Evolutionary conservation across 2,797 vertebrate genomes (phyloP).

Genomic region (Echeneis naucrates): DNA sequence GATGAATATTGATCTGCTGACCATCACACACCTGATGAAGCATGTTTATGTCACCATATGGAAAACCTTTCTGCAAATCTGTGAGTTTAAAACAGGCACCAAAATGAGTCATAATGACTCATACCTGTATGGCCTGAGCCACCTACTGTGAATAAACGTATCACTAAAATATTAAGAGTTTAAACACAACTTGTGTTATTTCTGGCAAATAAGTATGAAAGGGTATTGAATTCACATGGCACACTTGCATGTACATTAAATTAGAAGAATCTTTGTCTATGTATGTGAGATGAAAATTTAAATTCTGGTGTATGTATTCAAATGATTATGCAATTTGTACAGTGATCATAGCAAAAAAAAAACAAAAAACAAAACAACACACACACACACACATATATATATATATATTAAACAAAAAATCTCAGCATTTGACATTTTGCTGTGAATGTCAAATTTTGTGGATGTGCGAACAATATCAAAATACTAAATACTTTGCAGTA

Average conservation of each 20-base stretch:
- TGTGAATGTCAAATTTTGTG: conserved; percentile 71
- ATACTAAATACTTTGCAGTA: conserved; percentile 65
- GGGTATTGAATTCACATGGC: conserved; percentile 35
- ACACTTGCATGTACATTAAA: conserved; percentile 73
- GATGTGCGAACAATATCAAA: conserved; percentile 66
- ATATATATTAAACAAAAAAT: no score
- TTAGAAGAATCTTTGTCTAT: conserved; percentile 62
- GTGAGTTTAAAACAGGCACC: conserved; percentile 3
- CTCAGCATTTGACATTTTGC: conserved; percentile 71
- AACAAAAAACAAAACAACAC: no score
- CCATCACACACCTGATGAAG: conserved; percentile 8
- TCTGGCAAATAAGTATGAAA: conserved; percentile 34
- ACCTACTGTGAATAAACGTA: conserved; percentile 43
- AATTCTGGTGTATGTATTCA: conserved; percentile 68
- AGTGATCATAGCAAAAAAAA: conserved; percentile 72
- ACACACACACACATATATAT: no score
- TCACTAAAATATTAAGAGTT: conserved; percentile 12
- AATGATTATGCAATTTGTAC: conserved; percentile 85
- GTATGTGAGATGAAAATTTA: conserved; percentile 61
- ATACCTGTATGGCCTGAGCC: conserved; percentile 18
- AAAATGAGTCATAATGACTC: conserved; percentile 16
- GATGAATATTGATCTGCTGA: conserved; percentile 14
- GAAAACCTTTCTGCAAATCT: no score
- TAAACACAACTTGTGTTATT: conserved; percentile 43
- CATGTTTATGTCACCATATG: no score